phyloP scores from a whole-genome alignment of 1,140 invertebrate species.

The Hycleus cichorii region DNA sequence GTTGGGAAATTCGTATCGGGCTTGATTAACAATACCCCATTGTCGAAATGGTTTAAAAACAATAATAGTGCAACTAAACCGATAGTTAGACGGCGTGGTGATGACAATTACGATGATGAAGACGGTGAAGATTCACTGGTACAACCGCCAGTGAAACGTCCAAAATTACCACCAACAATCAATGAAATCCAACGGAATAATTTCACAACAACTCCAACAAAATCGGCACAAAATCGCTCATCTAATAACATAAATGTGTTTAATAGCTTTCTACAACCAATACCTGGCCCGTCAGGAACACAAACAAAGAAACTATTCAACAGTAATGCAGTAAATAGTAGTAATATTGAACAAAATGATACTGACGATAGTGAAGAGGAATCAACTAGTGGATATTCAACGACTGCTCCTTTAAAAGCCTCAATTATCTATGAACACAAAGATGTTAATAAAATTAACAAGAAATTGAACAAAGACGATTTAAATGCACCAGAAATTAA shows the following conservation, averaged over 20 bases:
- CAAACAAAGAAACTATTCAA: conserved; percentile 1
- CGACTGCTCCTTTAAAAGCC: conserved; percentile 13
- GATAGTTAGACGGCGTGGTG: conserved; percentile 37
- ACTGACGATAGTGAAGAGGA: conserved; percentile 37
- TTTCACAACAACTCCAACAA: not conserved
- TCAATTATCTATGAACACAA: too few relatives aligned
- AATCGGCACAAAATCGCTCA: not conserved
- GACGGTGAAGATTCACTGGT: conserved; percentile 33
- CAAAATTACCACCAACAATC: conserved; percentile 32
- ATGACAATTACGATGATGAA: conserved; percentile 40
- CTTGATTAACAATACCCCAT: conserved; percentile 41
- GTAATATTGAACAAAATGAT: conserved; percentile 20
- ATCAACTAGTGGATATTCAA: conserved; percentile 40
- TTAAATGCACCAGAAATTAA: too few relatives aligned
- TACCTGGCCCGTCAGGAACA: conserved; percentile 33
- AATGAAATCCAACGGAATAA: conserved; percentile 19
- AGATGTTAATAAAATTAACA: too few relatives aligned
- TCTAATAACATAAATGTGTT: conserved; percentile 16
- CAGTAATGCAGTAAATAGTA: not conserved
- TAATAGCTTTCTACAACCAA: conserved; percentile 28
- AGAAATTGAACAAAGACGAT: too few relatives aligned
- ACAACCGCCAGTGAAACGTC: conserved; percentile 44
- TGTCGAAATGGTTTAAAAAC: conserved; percentile 46
- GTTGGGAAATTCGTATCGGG: conserved; percentile 46
- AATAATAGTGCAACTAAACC: conserved; percentile 36